phyloP scores from a whole-genome alignment of 1,140 invertebrate genomes.

The Lethocerus indicus region DNA sequence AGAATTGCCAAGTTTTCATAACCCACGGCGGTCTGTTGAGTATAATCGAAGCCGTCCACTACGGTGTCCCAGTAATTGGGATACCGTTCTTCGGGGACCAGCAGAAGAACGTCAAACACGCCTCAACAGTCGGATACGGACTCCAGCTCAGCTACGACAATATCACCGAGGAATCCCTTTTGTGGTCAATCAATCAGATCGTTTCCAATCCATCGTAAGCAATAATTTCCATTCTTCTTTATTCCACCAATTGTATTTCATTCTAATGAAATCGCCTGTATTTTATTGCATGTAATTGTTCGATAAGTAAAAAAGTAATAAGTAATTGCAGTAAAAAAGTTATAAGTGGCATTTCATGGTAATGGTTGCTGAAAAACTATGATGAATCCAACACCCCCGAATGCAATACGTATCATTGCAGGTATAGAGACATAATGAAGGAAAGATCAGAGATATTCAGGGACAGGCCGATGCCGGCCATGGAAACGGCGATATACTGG shows the following conservation, averaged over 20 bases:
- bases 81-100: slow-evolving; percentile 52
- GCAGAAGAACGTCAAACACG: slow-evolving; percentile 23
- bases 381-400: no score
- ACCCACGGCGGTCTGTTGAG: slow-evolving; percentile 53
- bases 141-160: slow-evolving; percentile 8
- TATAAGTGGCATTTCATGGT: neutral
- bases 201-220: slow-evolving; percentile 14
- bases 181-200: slow-evolving; percentile 18
- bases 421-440: slow-evolving; percentile 22
- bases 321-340: neutral
- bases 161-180: slow-evolving; percentile 10
- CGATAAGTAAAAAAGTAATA: neutral
- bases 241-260: neutral
- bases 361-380: neutral
- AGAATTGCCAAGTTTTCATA: slow-evolving; percentile 32
- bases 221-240: neutral
- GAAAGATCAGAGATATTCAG: slow-evolving; percentile 23
- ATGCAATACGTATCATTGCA: no score
- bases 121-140: slow-evolving; percentile 18
- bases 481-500: slow-evolving; percentile 27
- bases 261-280: neutral
- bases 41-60: slow-evolving; percentile 47
- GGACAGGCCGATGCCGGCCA: slow-evolving; percentile 24
- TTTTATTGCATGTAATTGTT: neutral
- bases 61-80: slow-evolving; percentile 46